A percentile compares a stretch with the other conserved stretches of the same genome.
phyloP scores from a whole-genome alignment of 1,140 invertebrate genomes.

The Drosophila fuyamai region DNA sequence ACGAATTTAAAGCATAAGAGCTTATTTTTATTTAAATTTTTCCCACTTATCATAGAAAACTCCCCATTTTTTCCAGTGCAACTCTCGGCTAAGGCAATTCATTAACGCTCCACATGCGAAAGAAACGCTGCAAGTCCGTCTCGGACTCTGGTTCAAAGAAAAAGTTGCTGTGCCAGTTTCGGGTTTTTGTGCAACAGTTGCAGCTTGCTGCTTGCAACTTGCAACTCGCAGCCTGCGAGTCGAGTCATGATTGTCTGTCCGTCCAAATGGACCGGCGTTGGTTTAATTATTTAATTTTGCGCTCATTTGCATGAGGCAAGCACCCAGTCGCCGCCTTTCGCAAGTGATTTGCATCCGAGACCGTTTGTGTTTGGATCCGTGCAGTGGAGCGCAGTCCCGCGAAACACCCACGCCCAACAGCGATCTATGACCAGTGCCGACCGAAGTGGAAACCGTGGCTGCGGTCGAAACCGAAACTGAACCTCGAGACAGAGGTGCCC shows the following conservation, averaged over 20 bases:
- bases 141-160: slow-evolving; percentile 62
- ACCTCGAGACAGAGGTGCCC: slow-evolving; percentile 11
- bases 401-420: slow-evolving; percentile 17
- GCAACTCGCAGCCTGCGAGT: slow-evolving; percentile 8
- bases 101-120: slow-evolving; percentile 77
- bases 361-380: slow-evolving; percentile 51
- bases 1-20: too few relatives aligned
- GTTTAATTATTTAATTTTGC: slow-evolving; percentile 82
- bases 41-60: not conserved
- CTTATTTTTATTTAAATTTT: not conserved
- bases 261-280: slow-evolving; percentile 41
- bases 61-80: not conserved
- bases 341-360: slow-evolving; percentile 70
- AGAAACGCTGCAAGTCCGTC: slow-evolving; percentile 51
- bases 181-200: slow-evolving; percentile 58
- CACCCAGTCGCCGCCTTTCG: slow-evolving; percentile 47
- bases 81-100: slow-evolving; percentile 58
- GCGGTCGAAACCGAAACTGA: slow-evolving; percentile 1
- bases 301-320: slow-evolving; percentile 64
- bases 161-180: slow-evolving; percentile 82
- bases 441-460: slow-evolving; percentile 17
- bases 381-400: slow-evolving; percentile 43
- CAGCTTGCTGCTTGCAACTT: slow-evolving; percentile 21
- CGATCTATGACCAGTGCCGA: slow-evolving; percentile 23
- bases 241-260: slow-evolving; percentile 33